Percentiles rank a stretch among this genome's conserved stretches.
Evolutionary conservation across 2,888 invertebrate genomes (phyloP).

Genomic region (Oscheius sp.): DNA sequence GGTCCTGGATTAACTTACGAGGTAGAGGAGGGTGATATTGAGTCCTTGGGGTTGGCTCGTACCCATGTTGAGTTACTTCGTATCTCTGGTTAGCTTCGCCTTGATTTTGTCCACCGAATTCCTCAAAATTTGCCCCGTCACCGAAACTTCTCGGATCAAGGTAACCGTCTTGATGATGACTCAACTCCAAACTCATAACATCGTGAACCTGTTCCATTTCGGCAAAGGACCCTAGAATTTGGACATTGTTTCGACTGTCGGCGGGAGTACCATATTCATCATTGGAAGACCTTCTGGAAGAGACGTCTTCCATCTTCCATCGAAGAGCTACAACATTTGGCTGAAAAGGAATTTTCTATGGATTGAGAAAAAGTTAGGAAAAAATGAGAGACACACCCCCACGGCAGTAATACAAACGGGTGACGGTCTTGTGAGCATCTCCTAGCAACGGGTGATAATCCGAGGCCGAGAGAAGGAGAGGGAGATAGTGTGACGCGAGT

Average conservation of each 20-base stretch:
- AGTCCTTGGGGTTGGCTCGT: constrained; percentile 13
- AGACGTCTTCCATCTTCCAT: constrained; percentile 33
- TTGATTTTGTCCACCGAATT: constrained; percentile 7
- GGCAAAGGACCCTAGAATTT: not conserved
- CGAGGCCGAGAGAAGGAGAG: not conserved
- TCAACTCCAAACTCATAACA: constrained; percentile 43
- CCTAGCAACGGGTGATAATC: constrained; percentile 32
- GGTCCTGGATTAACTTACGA: not conserved
- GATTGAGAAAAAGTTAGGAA: constrained; percentile 14
- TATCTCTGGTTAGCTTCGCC: constrained; percentile 2
- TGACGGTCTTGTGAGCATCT: constrained; percentile 19
- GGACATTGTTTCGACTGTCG: not conserved
- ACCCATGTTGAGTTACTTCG: constrained; percentile 16
- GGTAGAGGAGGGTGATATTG: constrained; percentile 5
- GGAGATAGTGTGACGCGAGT: constrained; percentile 7
- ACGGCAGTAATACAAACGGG: not conserved
- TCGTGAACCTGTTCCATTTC: constrained; percentile 43
- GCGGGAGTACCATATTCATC: constrained; percentile 31
- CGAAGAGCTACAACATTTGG: constrained; percentile 25
- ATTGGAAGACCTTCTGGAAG: constrained; percentile 32
- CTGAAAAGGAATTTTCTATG: not conserved
- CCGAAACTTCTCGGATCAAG: constrained; percentile 45
- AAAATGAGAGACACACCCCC: not conserved
- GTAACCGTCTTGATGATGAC: constrained; percentile 37
- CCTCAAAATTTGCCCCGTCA: constrained; percentile 26